Percentiles rank a stretch among this genome's conserved stretches.
These are phyloP conservation scores for Anarrhichthys ocellatus DNA, from an alignment of 2,113 vertebrate genomes.

Conservation along the genomic window DNA sequence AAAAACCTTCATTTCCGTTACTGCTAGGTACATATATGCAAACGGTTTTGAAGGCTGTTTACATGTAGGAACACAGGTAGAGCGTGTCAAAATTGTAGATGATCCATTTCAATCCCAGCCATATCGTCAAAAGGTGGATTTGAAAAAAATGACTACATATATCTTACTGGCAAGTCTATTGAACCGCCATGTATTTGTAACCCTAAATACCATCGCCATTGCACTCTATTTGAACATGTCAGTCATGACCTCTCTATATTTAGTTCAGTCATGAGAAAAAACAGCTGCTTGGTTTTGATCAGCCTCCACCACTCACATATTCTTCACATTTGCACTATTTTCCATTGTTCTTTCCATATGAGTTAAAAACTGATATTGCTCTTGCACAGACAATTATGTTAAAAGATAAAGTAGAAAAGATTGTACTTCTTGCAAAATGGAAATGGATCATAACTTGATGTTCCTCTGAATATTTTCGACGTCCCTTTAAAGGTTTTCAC, in stretches of 20 bases:
- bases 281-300: conserved; percentile 36
- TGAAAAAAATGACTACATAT: not conserved
- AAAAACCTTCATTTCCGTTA: not conserved
- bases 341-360: not conserved
- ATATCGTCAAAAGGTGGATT: not conserved
- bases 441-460: not conserved
- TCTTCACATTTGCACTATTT: not conserved
- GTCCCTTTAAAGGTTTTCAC: not conserved
- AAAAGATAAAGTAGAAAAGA: not conserved
- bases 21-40: not conserved
- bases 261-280: conserved; percentile 29
- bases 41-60: not conserved
- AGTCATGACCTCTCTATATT: conserved; percentile 20
- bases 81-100: not conserved
- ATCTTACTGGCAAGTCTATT: not conserved
- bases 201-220: not conserved
- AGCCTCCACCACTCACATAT: not conserved
- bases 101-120: not conserved
- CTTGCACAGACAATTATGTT: not conserved
- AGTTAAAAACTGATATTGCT: not conserved
- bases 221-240: not conserved
- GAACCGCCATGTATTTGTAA: not conserved
- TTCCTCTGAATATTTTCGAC: not conserved
- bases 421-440: not conserved
- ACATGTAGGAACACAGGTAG: too few species aligned